Evolutionary conservation across 2,113 vertebrate species (phyloP).

Genomic region (Channa maculata): DNA sequence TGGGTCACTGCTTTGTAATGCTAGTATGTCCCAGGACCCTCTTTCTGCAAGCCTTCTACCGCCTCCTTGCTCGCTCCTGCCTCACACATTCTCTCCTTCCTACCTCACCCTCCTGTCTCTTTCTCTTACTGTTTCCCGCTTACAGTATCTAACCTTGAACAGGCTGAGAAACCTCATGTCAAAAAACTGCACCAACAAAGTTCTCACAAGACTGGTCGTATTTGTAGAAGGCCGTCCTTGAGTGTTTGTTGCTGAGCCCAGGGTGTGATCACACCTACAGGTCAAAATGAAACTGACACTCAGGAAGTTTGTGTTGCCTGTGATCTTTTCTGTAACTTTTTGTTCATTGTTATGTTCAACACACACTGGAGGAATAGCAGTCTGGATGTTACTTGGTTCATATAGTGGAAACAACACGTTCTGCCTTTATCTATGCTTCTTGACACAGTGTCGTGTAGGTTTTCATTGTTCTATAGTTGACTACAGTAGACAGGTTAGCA

Average conservation of each 20-base stretch:
- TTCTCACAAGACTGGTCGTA: constrained; percentile 24
- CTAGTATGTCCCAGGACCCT: constrained; percentile 34
- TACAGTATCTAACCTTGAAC: neutral
- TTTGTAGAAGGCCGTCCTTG: constrained; percentile 13
- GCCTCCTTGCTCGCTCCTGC: constrained; percentile 6
- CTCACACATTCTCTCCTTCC: constrained; percentile 39
- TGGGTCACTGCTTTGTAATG: constrained; percentile 72
- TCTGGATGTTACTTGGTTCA: no score
- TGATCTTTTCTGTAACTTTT: neutral
- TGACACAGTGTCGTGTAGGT: no score
- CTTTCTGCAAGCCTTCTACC: constrained; percentile 24
- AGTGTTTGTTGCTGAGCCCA: constrained; percentile 30
- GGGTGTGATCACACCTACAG: constrained; percentile 47
- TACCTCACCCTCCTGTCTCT: constrained; percentile 11
- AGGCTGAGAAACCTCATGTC: constrained; percentile 6
- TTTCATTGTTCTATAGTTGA: no score
- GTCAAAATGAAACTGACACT: constrained; percentile 33
- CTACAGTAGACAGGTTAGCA: no score
- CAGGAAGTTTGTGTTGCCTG: neutral
- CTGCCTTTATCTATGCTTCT: no score
- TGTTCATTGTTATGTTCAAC: neutral
- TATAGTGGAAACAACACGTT: no score
- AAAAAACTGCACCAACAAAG: constrained; percentile 10
- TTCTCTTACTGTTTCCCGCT: constrained; percentile 11
- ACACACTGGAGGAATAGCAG: no score